Percentiles rank a stretch among this genome's conserved stretches.
These are phyloP conservation scores for Keiferia lycopersicella DNA, from an alignment of 2,888 invertebrate genomes.

Conservation along the genomic window DNA sequence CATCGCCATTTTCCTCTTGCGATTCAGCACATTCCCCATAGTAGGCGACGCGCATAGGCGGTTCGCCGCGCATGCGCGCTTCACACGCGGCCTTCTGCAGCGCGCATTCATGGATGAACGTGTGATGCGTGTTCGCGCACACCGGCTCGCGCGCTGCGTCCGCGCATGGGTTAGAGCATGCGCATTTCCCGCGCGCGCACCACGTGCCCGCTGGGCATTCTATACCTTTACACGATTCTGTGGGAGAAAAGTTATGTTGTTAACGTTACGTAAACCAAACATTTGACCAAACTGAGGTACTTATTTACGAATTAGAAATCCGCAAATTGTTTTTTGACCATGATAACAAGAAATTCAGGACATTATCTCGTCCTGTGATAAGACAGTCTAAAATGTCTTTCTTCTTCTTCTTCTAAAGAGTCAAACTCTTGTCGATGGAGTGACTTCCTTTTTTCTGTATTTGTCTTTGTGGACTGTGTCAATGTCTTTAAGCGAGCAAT, in stretches of 20 bases:
- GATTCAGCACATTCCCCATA: slow-evolving; percentile 89
- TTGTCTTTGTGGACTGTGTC: too few species aligned
- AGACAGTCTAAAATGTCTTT: too few species aligned
- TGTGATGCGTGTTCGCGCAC: slow-evolving; percentile 88
- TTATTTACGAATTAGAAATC: too few species aligned
- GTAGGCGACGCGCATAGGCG: slow-evolving; percentile 81
- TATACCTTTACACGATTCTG: slow-evolving; percentile 89
- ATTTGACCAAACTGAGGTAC: too few species aligned
- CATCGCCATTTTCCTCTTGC: slow-evolving; percentile 79
- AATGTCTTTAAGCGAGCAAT: too few species aligned
- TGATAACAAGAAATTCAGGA: too few species aligned
- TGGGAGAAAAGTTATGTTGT: neutral
- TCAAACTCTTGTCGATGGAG: too few species aligned
- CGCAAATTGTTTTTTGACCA: too few species aligned
- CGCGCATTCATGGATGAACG: slow-evolving; percentile 91
- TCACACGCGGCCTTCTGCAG: slow-evolving; percentile 88
- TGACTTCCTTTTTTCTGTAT: too few species aligned
- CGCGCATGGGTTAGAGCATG: slow-evolving; percentile 90
- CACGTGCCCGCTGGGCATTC: slow-evolving; percentile 90
- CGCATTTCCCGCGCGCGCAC: slow-evolving; percentile 91
- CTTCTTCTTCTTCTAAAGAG: too few species aligned
- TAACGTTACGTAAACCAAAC: too few species aligned
- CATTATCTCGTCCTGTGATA: too few species aligned
- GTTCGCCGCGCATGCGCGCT: slow-evolving; percentile 83
- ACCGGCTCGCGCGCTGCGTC: slow-evolving; percentile 85